A percentile compares a stretch with the other conserved stretches of the same genome.
These are phyloP conservation scores for Corythaeola cristata DNA, from an alignment of 2,113 vertebrate genomes.

Conservation along the genomic window DNA sequence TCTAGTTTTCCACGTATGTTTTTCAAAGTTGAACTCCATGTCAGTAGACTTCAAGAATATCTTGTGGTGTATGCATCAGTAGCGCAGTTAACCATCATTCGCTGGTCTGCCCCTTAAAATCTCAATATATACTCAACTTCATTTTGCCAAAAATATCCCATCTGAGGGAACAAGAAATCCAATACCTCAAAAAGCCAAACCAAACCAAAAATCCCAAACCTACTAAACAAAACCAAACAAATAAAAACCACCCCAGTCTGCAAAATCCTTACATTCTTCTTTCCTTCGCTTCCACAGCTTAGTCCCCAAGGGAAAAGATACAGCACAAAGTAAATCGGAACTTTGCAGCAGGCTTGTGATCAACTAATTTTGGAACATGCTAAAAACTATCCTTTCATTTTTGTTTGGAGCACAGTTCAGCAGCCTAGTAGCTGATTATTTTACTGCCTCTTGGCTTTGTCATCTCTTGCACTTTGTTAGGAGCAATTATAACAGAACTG, in stretches of 20 bases:
- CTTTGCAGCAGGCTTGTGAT: neutral
- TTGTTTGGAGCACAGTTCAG: neutral
- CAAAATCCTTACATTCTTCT: neutral
- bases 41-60: neutral
- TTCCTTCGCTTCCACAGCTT: neutral
- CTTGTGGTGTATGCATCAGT: neutral
- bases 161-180: neutral
- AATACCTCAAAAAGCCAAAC: neutral
- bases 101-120: neutral
- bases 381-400: neutral
- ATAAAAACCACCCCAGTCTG: neutral
- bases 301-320: neutral
- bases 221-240: neutral
- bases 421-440: neutral
- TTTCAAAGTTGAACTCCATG: neutral
- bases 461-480: neutral
- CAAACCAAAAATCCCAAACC: neutral
- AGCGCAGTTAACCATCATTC: too few relatives aligned
- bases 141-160: neutral
- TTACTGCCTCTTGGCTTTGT: neutral
- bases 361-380: neutral
- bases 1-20: neutral
- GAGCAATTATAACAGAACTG: neutral
- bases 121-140: accelerated
- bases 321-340: neutral